phyloP scores from a whole-genome alignment of 2,113 vertebrate species.

The Passer montanus region DNA sequence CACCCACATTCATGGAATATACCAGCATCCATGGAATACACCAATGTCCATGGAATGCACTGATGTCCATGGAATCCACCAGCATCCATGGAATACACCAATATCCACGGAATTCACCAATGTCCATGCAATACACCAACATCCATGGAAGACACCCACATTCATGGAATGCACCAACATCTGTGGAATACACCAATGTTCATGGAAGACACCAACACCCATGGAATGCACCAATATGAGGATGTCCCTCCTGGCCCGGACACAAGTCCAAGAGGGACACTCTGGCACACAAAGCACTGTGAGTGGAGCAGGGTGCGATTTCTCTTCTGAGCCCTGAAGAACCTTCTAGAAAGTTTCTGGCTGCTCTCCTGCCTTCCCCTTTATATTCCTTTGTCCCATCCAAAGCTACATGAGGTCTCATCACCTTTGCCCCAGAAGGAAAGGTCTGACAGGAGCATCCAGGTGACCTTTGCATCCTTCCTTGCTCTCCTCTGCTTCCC shows the following conservation, averaged over 20 bases:
- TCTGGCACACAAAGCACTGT: not conserved
- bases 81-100: fast-evolving
- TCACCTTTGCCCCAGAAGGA: not conserved
- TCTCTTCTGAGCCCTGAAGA: not conserved
- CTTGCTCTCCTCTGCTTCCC: not conserved
- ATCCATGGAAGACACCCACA: fast-evolving
- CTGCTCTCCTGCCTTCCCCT: not conserved
- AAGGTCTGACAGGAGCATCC: not conserved
- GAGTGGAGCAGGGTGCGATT: not conserved
- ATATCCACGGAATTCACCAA: not conserved
- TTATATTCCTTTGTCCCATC: not conserved
- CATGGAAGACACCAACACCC: fast-evolving
- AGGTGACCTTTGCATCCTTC: not conserved
- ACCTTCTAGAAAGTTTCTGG: not conserved
- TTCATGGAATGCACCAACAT: fast-evolving
- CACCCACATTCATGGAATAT: fast-evolving
- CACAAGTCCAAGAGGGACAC: not conserved
- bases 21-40: fast-evolving
- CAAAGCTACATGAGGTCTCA: not conserved
- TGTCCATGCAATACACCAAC: fast-evolving
- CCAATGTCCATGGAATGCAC: not conserved
- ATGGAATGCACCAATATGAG: fast-evolving
- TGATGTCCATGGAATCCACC: fast-evolving
- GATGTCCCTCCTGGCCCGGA: not conserved
- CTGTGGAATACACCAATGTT: not conserved